phyloP scores from a whole-genome alignment of 2,888 invertebrate species.

The Sesia bembeciformis region DNA sequence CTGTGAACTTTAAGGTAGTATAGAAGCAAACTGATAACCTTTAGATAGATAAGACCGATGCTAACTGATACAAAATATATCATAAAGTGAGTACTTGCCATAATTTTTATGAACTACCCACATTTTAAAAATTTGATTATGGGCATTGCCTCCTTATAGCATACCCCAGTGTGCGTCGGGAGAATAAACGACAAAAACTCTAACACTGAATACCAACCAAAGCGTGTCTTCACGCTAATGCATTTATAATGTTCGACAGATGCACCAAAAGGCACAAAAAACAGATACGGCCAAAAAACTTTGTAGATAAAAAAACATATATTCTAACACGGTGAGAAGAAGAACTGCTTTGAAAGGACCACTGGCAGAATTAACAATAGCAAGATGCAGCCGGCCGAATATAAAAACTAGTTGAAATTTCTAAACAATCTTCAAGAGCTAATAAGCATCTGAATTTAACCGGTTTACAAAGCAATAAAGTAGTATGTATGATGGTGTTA shows the following conservation, averaged over 20 bases:
- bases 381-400: neutral
- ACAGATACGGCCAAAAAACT: neutral
- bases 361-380: neutral
- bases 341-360: neutral
- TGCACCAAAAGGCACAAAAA: neutral
- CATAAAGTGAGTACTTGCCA: too few species aligned
- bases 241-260: slow-evolving; percentile 39
- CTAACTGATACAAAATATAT: too few species aligned
- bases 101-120: too few species aligned
- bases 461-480: slow-evolving; percentile 45
- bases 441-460: slow-evolving; percentile 23
- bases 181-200: slow-evolving; percentile 37
- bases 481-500: slow-evolving; percentile 40
- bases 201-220: slow-evolving; percentile 8
- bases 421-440: neutral
- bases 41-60: too few species aligned
- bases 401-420: neutral
- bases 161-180: too few species aligned
- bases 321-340: too few species aligned
- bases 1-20: too few species aligned
- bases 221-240: slow-evolving; percentile 29
- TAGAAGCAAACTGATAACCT: too few species aligned
- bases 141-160: too few species aligned
- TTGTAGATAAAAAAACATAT: too few species aligned
- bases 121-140: too few species aligned